Evolutionary conservation across 1,140 invertebrate species (phyloP), one percentile per base, ranked within the genome.

Genomic region (Zaprionus lachaisei): DNA sequence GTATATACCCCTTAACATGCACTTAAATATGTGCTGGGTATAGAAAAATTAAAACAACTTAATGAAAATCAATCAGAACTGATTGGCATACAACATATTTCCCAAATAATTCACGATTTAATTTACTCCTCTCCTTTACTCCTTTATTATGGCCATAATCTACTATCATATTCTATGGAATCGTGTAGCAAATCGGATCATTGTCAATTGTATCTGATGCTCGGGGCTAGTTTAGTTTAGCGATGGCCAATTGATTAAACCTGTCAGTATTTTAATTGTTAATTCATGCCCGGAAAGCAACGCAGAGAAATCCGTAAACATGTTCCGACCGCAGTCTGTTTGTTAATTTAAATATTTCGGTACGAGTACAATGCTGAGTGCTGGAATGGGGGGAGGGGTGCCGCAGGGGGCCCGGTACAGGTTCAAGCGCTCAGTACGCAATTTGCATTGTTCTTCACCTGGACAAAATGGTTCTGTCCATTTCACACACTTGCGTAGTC

Each of bases 401-500:
- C 2, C 1, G 5, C 12, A 38, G 44, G 5, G 6, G 9, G 7
- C 1, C 1, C 0, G 17, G 2, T 12, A 7, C n/a, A 47, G 7
- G 41, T 31, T 28, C 72, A 54, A 41, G 22, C 57, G 58, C 14
- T 28, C 15, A 69, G 60, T 58, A 47, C 7, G 20, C 68, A 76
- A 60, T 61, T 65, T 72, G 68, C 74, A 72, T 72, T 77, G 69
- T 77, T 74, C 69, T 70, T 63, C 69, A 65, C 56, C 62, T 71
- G 61, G 69, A 65, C 68, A 60, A 72, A 64, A 26, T 44, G n/a
- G 58, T n/a, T 12, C 28, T 31, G 56, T 38, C 31, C 31, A 55
- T 75, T 70, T 14, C 54, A 41, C 34, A 70, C 66, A 66, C 54
- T n/a, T 34, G 24, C 41, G 12, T 34, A 41, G 57, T 62, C 61